Conservation (phyloP, 2,797 vertebrate species). For the Phoebastria nigripes region DNA sequence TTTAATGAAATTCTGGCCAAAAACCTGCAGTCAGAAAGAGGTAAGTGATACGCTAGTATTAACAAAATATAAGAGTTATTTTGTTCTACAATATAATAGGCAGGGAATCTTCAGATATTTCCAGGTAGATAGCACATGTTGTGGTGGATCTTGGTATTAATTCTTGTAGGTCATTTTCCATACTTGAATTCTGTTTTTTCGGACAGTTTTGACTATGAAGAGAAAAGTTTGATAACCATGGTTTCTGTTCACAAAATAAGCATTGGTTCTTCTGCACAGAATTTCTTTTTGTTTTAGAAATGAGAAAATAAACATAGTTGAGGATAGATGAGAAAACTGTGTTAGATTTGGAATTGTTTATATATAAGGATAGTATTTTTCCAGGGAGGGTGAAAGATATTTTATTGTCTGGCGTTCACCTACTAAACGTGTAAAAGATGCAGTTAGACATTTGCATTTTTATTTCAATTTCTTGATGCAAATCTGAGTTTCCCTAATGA, state of each 20-base stretch:
- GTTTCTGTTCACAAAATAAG: background rate
- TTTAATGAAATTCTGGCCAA: slow-evolving; percentile 99
- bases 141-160: background rate
- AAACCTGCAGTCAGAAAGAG: slow-evolving; percentile 99
- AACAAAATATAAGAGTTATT: background rate
- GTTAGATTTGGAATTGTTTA: background rate
- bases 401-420: background rate
- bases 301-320: background rate
- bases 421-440: background rate
- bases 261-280: background rate
- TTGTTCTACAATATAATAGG: background rate
- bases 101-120: background rate
- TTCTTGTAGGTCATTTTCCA: background rate
- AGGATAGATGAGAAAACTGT: background rate
- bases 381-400: background rate
- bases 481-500: background rate
- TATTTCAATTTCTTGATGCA: background rate
- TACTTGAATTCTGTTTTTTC: background rate
- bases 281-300: background rate
- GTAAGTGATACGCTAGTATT: slow-evolving; percentile 65
- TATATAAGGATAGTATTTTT: background rate
- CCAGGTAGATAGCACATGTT: background rate
- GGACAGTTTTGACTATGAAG: background rate
- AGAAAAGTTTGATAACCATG: background rate
- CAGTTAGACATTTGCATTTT: background rate